These are phyloP conservation scores for Zoanthus sociatus DNA, from an alignment of 92 coral and sea anemone species.

Conservation along the genomic window DNA sequence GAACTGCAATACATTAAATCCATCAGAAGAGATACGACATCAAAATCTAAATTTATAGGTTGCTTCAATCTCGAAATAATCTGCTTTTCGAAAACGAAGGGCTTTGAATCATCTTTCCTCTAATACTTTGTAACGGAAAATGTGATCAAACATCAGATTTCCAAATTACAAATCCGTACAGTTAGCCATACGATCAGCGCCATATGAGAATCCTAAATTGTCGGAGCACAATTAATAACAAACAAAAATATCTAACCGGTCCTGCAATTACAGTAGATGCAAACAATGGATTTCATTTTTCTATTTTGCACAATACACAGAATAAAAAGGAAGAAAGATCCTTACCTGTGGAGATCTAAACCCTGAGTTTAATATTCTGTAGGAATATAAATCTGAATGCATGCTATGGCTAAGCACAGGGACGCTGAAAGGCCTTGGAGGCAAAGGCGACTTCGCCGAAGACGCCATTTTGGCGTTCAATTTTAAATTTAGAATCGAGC, in stretches of 20 bases:
- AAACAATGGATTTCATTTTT: neutral
- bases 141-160: too few relatives aligned
- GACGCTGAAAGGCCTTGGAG: conserved; percentile 93
- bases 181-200: neutral
- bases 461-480: conserved; percentile 95
- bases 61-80: too few relatives aligned
- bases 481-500: conserved; percentile 69
- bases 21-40: neutral
- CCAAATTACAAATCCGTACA: too few relatives aligned
- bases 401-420: conserved; percentile 88
- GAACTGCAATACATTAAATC: neutral
- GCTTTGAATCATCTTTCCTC: too few relatives aligned
- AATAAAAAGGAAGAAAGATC: neutral
- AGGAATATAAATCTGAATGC: conserved; percentile 69
- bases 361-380: conserved; percentile 69
- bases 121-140: too few relatives aligned
- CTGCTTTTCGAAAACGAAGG: too few relatives aligned
- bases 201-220: neutral
- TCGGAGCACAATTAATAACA: neutral
- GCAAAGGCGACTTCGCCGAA: conserved; percentile 81
- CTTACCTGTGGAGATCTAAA: conserved; percentile 88
- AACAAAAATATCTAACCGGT: neutral
- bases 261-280: neutral
- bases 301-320: neutral
- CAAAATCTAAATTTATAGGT: neutral